Base-by-base conservation (phyloP, 2,113 vertebrate genomes). In the Urocolius indicus region DNA sequence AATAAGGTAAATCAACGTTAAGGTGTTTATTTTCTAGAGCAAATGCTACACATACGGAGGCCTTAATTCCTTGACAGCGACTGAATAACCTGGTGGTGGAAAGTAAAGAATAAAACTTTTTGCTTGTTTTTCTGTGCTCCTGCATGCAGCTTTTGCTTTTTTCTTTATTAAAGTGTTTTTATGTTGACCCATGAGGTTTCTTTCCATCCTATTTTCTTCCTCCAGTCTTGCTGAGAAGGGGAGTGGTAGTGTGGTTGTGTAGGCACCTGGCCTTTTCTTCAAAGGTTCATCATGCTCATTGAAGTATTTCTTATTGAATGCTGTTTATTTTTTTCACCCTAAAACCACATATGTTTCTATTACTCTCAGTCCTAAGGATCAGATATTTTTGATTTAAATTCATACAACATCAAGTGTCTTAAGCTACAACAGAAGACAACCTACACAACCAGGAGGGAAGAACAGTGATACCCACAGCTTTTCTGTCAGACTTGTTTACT, bases 1-100 rank as follows among this genome's bases (percentile, higher is more conserved):
- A 38, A 2, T n/a, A 41, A 1, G 1, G 9, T 2, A 8, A 49
- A 72, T 61, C 0, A 0, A 32, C 11, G 7, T 38, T 18, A 43
- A 43, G 49, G 3, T 2, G 1, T 30, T 87, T 72, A 4, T 52
- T 43, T 72, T 58, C 15, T 8, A 4, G 22, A 36, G 7, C 12
- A 87, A 23, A 14, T 4, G 13, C 24, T 49, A 49, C 11, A 6
- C 1, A 7, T 36, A 36, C n/a, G 36, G n/a, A 36, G 16, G 45
- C 16, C 11, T 13, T 32, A 2, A 29, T 54, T 65, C 45, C 29
- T 18, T 54, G 8, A 36, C 11, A 69, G 32, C 63, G 11, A 11
- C 54, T 63, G 20, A 16, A 62, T 9, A 38, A 3, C 6, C 1
- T 4, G 49, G 45, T 46, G 4, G 46, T 52, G 36, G 9, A 13